Conservation (phyloP, 2,888 invertebrate genomes). For the Eustalomyia histrio region DNA sequence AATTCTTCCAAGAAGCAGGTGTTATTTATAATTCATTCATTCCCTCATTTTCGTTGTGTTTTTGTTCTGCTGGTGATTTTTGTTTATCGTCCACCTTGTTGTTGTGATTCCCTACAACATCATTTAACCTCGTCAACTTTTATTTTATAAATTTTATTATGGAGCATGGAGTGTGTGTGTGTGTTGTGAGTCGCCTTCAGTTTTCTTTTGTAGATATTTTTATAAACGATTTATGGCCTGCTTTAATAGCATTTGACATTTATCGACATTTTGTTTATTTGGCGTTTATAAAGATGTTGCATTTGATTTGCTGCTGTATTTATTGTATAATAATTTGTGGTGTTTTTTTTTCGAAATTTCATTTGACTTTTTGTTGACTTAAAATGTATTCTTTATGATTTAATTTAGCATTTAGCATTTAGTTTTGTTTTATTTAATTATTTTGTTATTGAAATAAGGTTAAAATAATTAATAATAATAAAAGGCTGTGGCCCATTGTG, state of each 20-base stretch:
- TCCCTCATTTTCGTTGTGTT: background rate
- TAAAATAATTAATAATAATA: too few species aligned
- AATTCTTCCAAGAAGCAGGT: constrained; percentile 5
- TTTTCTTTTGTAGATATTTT: background rate
- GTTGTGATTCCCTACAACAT: constrained; percentile 28
- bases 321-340: background rate
- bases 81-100: constrained; percentile 6
- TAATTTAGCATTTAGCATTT: background rate
- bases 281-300: constrained; percentile 13
- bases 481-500: too few species aligned
- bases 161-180: background rate
- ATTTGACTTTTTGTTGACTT: constrained; percentile 13
- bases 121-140: constrained; percentile 72
- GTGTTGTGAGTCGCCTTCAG: constrained; percentile 1
- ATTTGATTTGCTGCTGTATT: constrained; percentile 1
- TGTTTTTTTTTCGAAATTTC: background rate
- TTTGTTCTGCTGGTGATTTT: constrained; percentile 11
- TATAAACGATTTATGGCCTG: constrained; percentile 72
- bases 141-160: constrained; percentile 72
- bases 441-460: too few species aligned
- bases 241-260: constrained; percentile 71
- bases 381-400: background rate
- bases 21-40: constrained; percentile 33
- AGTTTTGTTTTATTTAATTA: background rate
- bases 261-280: constrained; percentile 70